These are phyloP conservation scores for Macrostomum lignano DNA, from an alignment of 1,140 invertebrate species.

Conservation along the genomic window DNA sequence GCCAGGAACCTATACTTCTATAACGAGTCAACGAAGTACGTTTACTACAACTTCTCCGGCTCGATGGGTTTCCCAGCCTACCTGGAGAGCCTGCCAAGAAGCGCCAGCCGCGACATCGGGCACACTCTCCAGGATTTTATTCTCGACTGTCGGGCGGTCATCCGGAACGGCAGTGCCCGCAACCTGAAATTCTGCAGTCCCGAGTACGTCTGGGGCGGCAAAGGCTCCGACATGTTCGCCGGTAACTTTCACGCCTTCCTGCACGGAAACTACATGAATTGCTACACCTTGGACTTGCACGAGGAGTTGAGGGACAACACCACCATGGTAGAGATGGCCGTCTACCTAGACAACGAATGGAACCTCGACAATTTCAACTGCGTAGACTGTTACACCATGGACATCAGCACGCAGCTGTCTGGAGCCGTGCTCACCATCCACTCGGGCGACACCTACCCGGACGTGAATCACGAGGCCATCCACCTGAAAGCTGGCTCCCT, in stretches of 20 bases:
- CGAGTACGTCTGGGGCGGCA: too few species aligned
- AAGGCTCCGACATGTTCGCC: not conserved
- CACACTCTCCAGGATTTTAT: not conserved
- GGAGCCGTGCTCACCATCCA: conserved; percentile 1
- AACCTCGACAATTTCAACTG: conserved; percentile 1
- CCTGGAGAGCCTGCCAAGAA: conserved; percentile 1
- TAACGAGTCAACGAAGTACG: not conserved
- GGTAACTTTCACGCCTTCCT: not conserved
- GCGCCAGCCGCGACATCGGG: not conserved
- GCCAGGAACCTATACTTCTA: not conserved
- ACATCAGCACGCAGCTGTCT: conserved; percentile 3
- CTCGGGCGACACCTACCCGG: not conserved
- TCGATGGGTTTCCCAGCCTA: not conserved
- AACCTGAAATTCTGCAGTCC: too few species aligned
- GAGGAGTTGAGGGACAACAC: not conserved
- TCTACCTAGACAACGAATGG: conserved; percentile 1
- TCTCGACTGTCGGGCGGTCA: conserved; percentile 4
- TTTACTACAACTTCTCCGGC: not conserved
- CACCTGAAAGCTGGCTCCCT: not conserved
- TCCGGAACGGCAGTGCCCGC: too few species aligned
- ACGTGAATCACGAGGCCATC: not conserved
- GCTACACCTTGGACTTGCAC: conserved; percentile 1
- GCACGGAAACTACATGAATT: conserved; percentile 4
- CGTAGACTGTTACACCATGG: not conserved
- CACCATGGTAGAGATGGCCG: not conserved